phyloP scores from a whole-genome alignment of 2,888 invertebrate genomes.

The Polydrusus tereticollis region DNA sequence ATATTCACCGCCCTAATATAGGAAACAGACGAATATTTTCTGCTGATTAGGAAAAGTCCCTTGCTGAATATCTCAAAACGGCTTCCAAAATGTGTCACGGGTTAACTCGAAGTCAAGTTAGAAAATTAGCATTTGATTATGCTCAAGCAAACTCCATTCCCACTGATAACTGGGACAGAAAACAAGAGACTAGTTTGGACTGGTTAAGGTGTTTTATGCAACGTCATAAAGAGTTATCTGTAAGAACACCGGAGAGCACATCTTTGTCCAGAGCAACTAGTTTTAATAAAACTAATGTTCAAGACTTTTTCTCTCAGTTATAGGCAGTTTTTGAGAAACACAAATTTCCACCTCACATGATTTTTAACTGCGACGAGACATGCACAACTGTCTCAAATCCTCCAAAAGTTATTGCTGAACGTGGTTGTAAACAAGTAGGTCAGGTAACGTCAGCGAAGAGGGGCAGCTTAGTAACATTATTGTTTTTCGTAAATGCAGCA shows the following conservation, averaged over 20 bases:
- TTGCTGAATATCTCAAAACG: background rate
- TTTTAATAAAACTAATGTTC: too few species aligned
- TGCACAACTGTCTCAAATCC: slow-evolving; percentile 18
- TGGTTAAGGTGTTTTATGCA: slow-evolving; percentile 7
- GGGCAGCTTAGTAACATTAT: slow-evolving; percentile 7
- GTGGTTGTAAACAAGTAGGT: slow-evolving; percentile 8
- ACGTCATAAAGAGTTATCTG: slow-evolving; percentile 1
- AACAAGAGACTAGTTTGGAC: slow-evolving; percentile 10
- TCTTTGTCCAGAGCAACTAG: slow-evolving; percentile 8
- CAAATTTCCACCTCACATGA: slow-evolving; percentile 19
- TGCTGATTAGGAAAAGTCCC: background rate
- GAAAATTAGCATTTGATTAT: slow-evolving; percentile 6
- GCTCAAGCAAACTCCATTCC: background rate
- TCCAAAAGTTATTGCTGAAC: slow-evolving; percentile 7
- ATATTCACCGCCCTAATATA: background rate
- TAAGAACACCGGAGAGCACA: slow-evolving; percentile 14
- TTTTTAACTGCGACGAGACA: slow-evolving; percentile 19
- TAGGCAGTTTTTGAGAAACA: slow-evolving; percentile 9
- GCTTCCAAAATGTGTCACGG: background rate
- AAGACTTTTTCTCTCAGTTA: slow-evolving; percentile 9
- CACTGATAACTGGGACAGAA: background rate
- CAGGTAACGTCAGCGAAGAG: slow-evolving; percentile 13
- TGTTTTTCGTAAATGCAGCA: slow-evolving; percentile 15
- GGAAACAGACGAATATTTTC: background rate
- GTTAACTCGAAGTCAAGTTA: background rate